phyloP scores from a whole-genome alignment of 2,888 invertebrate species.

The Notocelia uddmanniana region DNA sequence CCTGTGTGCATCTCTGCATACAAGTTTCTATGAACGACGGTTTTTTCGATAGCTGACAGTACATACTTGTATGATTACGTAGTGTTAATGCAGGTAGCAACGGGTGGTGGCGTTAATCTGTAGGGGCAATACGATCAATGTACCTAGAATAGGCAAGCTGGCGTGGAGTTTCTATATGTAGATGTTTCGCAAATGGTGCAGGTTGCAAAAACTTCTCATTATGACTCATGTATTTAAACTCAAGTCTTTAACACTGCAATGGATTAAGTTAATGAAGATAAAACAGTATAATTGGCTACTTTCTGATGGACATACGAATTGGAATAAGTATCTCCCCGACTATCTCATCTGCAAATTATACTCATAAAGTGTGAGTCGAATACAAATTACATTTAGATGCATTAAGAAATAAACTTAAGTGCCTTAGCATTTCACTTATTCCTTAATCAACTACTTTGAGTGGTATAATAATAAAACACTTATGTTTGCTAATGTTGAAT shows the following conservation, averaged over 20 bases:
- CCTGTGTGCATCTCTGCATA: not conserved
- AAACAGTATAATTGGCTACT: constrained; percentile 17
- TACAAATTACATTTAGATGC: constrained; percentile 31
- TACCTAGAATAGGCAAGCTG: not conserved
- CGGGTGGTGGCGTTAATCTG: not conserved
- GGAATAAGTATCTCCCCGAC: constrained; percentile 20
- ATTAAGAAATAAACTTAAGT: constrained; percentile 43
- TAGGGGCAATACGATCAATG: not conserved
- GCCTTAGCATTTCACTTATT: constrained; percentile 24
- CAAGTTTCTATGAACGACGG: not conserved
- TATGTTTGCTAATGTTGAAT: constrained; percentile 40
- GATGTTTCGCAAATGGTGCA: not conserved
- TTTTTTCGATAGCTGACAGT: not conserved
- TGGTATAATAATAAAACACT: constrained; percentile 38
- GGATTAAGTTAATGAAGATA: constrained; percentile 24
- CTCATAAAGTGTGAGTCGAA: constrained; percentile 30
- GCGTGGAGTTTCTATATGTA: no score
- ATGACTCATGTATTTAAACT: not conserved
- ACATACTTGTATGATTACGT: not conserved
- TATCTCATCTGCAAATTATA: constrained; percentile 32
- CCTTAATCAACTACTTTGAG: constrained; percentile 24
- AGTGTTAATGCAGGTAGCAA: not conserved
- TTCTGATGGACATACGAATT: constrained; percentile 7
- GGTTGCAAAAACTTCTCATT: not conserved
- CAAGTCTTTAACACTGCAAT: not conserved